Base-by-base conservation (phyloP, 2,888 invertebrate species). In the Agrotis puta region DNA sequence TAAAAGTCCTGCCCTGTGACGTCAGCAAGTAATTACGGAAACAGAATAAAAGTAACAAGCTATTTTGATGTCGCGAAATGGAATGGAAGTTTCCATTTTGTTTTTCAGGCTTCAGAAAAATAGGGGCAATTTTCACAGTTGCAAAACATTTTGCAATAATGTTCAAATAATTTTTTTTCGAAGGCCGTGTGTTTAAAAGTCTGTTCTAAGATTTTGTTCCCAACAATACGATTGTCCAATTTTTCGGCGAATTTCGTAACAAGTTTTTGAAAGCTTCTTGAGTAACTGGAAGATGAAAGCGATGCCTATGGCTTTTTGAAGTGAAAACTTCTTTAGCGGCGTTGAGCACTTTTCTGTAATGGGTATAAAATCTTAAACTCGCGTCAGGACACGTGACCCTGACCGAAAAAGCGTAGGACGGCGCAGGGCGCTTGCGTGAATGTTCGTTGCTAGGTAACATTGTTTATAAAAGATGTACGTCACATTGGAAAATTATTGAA, bases 221-320 rank as follows among this genome's bases (percentile, higher is more conserved):
- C 13, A 76, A 27, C 14, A 67, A 74, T 48, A 75, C 43, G 11
- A 14, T 24, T 50, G 9, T 3, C 13, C n/a, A 47, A 39, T 76
- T 58, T 57, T 43, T 9, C n/a, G 18, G 20, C 6, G 5, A 54
- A 24, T 54, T 74, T 58, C 16, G 1, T 47, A 14, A 43, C 9
- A 64, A 54, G 20, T 64, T 74, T 33, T 9, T 20, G 11, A 74
- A 71, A 74, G 22, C 39, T 74, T 70, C 57, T 73, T n/a, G 24
- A 27, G 45, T 20, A 39, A 59, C 4, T 22, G 11, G 27, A 14
- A 51, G 7, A 53, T 24, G 45, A 53, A 62, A 33, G n/a, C 45
- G 27, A 20, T 33, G n/a, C 1, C 14, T 33, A 6, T 5, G 18
- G 0, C 13, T 69, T 47, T 5, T n/a, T n/a, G n/a, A n/a, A n/a